These are phyloP conservation scores for Epinotia nisella DNA, from an alignment of 2,888 invertebrate species.

Conservation along the genomic window DNA sequence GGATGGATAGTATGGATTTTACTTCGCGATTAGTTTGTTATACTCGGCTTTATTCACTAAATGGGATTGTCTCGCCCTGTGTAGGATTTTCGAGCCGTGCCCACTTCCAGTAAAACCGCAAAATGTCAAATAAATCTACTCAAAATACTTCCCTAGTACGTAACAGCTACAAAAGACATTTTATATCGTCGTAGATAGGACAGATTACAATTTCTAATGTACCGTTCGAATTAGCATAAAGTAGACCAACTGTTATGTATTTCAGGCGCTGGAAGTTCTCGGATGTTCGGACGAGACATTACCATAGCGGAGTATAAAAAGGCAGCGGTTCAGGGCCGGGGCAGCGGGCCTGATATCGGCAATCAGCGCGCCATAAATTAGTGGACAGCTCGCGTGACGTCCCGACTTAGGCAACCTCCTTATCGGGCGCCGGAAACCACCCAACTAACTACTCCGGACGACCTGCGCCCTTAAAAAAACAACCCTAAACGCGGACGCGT, in stretches of 20 bases:
- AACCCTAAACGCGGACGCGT: slow-evolving; percentile 60
- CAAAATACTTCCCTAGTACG: slow-evolving; percentile 26
- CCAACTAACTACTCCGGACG: slow-evolving; percentile 62
- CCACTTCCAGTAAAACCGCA: slow-evolving; percentile 29
- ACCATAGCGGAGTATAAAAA: slow-evolving; percentile 71
- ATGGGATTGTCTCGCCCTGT: neutral
- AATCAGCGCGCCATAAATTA: slow-evolving; percentile 84
- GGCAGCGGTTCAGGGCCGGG: slow-evolving; percentile 58
- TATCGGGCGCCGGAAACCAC: slow-evolving; percentile 79
- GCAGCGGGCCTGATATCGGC: slow-evolving; percentile 73
- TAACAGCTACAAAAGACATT: slow-evolving; percentile 40
- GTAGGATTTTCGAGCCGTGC: neutral
- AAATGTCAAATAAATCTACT: slow-evolving; percentile 35
- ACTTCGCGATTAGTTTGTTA: neutral
- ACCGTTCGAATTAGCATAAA: slow-evolving; percentile 50
- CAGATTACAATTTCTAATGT: slow-evolving; percentile 54
- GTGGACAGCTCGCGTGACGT: slow-evolving; percentile 82
- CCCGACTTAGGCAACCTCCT: slow-evolving; percentile 78
- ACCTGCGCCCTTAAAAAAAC: slow-evolving; percentile 57
- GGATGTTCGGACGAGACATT: slow-evolving; percentile 70
- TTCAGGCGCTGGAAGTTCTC: slow-evolving; percentile 45
- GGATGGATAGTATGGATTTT: no score
- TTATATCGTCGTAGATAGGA: slow-evolving; percentile 40
- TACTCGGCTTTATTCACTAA: neutral
- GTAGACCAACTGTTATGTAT: slow-evolving; percentile 40